A percentile compares a stretch with the other conserved stretches of the same genome.
Evolutionary conservation across 92 coral and sea anemone genomes (phyloP).

Genomic region (Scolanthus callimorphus): DNA sequence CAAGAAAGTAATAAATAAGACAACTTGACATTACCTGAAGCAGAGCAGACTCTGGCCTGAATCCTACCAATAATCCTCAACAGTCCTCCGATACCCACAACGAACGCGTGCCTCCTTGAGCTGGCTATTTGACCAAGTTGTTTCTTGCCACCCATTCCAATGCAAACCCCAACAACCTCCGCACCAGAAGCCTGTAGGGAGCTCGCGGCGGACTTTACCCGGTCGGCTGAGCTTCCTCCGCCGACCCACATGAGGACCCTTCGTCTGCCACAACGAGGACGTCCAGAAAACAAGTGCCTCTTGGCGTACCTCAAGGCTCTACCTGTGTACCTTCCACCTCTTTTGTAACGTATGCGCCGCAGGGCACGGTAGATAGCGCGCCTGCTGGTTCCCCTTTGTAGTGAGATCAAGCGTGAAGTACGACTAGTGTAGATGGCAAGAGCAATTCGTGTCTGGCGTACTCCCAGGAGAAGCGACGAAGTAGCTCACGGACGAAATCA

Average conservation of each 20-base stretch:
- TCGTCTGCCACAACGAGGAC: conserved; percentile 37
- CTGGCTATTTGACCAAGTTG: background rate
- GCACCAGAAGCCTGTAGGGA: conserved; percentile 27
- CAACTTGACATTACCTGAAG: conserved; percentile 5
- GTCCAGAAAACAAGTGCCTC: conserved; percentile 25
- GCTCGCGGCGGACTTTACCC: conserved; percentile 17
- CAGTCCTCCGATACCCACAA: conserved; percentile 3
- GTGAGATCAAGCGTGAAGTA: conserved; percentile 29
- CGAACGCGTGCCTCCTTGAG: conserved; percentile 10
- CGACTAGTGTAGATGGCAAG: conserved; percentile 41
- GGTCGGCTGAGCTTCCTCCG: conserved; percentile 37
- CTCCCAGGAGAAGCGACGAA: conserved; percentile 49
- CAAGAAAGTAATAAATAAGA: no score
- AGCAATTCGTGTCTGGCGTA: conserved; percentile 48
- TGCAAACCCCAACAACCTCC: conserved; percentile 26
- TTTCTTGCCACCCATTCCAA: conserved; percentile 1
- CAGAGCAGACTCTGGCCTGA: background rate
- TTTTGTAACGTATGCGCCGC: conserved; percentile 7
- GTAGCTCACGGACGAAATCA: conserved; percentile 50
- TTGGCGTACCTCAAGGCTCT: conserved; percentile 31
- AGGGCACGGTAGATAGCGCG: conserved; percentile 21
- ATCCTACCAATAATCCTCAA: conserved; percentile 2
- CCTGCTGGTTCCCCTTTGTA: conserved; percentile 19
- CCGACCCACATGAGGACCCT: conserved; percentile 39
- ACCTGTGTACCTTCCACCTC: conserved; percentile 34